A percentile compares a stretch with the other conserved stretches of the same genome.
phyloP scores from a whole-genome alignment of 2,797 vertebrate species.

The Phalanger gymnotis region DNA sequence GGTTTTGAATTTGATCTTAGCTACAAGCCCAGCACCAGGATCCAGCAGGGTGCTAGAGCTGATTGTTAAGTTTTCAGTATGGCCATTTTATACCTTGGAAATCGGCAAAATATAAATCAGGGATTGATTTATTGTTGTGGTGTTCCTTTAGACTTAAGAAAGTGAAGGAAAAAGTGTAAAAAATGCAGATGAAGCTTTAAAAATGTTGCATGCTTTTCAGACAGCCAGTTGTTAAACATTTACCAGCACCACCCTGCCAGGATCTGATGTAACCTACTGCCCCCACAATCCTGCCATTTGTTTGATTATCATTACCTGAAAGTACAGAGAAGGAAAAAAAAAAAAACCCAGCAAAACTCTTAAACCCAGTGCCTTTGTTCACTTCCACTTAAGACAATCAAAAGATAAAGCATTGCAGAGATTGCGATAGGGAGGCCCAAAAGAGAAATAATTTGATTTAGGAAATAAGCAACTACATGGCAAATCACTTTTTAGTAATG shows the following conservation, averaged over 20 bases:
- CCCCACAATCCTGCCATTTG: not conserved
- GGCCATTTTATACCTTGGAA: not conserved
- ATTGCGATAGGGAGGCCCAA: not conserved
- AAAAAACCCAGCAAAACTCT: not conserved
- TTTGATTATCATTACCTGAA: not conserved
- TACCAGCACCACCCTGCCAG: not conserved
- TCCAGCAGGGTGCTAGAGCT: not conserved
- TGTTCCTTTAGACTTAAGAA: not conserved
- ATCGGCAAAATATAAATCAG: not conserved
- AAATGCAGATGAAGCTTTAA: not conserved
- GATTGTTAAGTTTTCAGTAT: not conserved
- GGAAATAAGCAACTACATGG: slow-evolving; percentile 4
- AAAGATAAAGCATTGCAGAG: not conserved
- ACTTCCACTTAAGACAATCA: not conserved
- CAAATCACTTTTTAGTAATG: not conserved
- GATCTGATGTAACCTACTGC: not conserved
- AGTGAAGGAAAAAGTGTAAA: not conserved
- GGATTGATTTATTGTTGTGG: not conserved
- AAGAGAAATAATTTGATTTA: slow-evolving; percentile 8
- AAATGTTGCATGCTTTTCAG: not conserved
- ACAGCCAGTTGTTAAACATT: not conserved
- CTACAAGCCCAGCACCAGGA: not conserved
- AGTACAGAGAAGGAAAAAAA: not conserved
- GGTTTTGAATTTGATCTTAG: not conserved
- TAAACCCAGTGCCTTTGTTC: not conserved